Percentiles rank a stretch among this genome's conserved stretches.
Conservation (phyloP, 2,888 invertebrate species). For the Conchocele bisecta region DNA sequence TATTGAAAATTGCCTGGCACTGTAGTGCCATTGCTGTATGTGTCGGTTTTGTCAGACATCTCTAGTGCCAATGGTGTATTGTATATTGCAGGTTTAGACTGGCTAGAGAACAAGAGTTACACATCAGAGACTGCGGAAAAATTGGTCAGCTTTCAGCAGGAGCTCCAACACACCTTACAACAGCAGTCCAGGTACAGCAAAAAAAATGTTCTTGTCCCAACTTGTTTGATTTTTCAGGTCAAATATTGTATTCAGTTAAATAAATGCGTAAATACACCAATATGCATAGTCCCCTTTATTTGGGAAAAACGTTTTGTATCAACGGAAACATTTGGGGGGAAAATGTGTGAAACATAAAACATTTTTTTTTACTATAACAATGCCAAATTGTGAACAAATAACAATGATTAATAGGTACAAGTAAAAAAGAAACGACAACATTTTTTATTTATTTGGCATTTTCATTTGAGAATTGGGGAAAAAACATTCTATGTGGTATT, state of each 20-base stretch:
- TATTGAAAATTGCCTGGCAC: too few relatives aligned
- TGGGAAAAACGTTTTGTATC: too few relatives aligned
- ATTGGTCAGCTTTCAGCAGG: constrained; percentile 50
- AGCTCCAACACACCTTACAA: constrained; percentile 17
- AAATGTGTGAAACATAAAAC: too few relatives aligned
- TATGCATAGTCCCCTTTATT: too few relatives aligned
- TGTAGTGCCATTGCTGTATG: too few relatives aligned
- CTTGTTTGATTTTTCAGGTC: background rate
- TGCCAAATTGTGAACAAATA: too few relatives aligned
- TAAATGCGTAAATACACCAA: too few relatives aligned
- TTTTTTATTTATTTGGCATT: background rate
- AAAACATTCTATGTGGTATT: background rate
- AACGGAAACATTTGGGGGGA: too few relatives aligned
- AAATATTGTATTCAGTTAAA: background rate
- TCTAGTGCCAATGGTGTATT: background rate
- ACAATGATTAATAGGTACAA: too few relatives aligned
- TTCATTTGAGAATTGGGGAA: background rate
- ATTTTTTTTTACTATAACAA: too few relatives aligned
- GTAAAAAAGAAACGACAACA: too few relatives aligned
- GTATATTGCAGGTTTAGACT: constrained; percentile 46
- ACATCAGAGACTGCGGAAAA: constrained; percentile 47
- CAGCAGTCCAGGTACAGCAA: background rate
- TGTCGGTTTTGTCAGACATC: background rate
- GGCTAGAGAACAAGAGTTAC: constrained; percentile 64
- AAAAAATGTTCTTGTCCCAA: background rate